Evolutionary conservation across 2,113 vertebrate species (phyloP), one percentile per base, ranked within the genome.

Genomic region (Tilapia sparmanii): DNA sequence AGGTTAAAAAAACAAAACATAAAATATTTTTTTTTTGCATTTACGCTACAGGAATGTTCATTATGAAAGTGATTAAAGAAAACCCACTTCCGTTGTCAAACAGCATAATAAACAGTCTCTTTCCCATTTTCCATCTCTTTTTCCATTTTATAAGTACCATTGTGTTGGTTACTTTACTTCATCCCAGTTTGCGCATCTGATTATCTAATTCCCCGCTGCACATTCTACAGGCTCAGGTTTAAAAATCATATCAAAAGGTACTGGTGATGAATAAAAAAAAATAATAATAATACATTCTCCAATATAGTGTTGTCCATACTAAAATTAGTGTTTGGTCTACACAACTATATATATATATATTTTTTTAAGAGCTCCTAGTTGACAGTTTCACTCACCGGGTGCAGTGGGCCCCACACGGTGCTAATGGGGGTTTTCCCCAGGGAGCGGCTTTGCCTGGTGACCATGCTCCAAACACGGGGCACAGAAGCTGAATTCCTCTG

Each of bases 371-470:
- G 80, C 63, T 83, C 13, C 89, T 94, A 97, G 87, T 97, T 97
- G 10, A 97, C 96, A 29, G 94, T 83, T 89, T 97, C 96, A 22
- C 93, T 95, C 83, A 96, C 93, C 5, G 95, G 81, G 63, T 94
- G 95, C 87, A 94, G 91, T 0, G 93, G 84, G 22, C 93, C 94
- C 97, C 97, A 97, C 22, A 91, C 91, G 2, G 94, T 82, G 9
- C 87, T n/a, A 16, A 95, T 92, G 24, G 95, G 90, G 29, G 91
- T 85, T 26, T 91, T 86, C 2, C 92, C 92, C 26, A 93, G 89
- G 61, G 93, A 81, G 6, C 83, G 81, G 16, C 94, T 22, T 80
- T 95, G 93, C 55, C 94, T 90, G 57, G 86, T 54, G 24, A 95
- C 95, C 88, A 96, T 84, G 85, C 92, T 94, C 96, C 96, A 97